Evolutionary conservation across 2,888 invertebrate species (phyloP).

Genomic region (Eupithecia vulgata): DNA sequence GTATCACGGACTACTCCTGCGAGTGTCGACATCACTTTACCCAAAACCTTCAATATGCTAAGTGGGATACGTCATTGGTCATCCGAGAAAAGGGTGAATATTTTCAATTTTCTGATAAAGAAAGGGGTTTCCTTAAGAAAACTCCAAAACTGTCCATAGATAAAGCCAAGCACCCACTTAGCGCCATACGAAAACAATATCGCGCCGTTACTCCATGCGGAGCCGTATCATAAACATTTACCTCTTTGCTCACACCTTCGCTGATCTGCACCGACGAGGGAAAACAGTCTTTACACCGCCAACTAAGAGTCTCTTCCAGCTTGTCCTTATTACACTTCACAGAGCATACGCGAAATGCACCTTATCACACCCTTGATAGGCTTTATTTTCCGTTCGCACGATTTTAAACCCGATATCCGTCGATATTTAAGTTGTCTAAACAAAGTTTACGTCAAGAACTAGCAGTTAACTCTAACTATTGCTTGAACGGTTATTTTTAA

Average conservation of each 20-base stretch:
- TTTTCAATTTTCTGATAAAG: slow-evolving; percentile 13
- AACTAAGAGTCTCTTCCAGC: slow-evolving; percentile 42
- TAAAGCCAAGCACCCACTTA: slow-evolving; percentile 47
- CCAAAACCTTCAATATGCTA: slow-evolving; percentile 5
- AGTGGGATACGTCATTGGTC: slow-evolving; percentile 12
- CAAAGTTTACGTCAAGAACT: slow-evolving; percentile 38
- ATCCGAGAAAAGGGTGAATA: slow-evolving; percentile 2
- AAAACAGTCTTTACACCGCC: slow-evolving; percentile 42
- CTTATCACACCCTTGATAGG: slow-evolving; percentile 7
- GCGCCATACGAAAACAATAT: slow-evolving; percentile 49
- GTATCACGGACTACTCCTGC: background rate
- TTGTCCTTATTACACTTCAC: slow-evolving; percentile 1
- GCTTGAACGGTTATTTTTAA: slow-evolving; percentile 45
- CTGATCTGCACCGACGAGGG: slow-evolving; percentile 38
- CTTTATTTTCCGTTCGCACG: slow-evolving; percentile 6
- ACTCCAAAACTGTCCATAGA: slow-evolving; percentile 24
- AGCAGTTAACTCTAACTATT: slow-evolving; percentile 37
- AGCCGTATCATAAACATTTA: slow-evolving; percentile 57
- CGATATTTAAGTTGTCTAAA: slow-evolving; percentile 39
- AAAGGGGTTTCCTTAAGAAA: slow-evolving; percentile 16
- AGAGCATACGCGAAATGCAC: slow-evolving; percentile 2
- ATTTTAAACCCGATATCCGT: slow-evolving; percentile 28
- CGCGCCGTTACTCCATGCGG: slow-evolving; percentile 37
- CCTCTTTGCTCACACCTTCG: slow-evolving; percentile 60
- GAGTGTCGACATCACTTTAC: background rate